Conservation (phyloP, 1,140 invertebrate species). For the Dolichoris vasculosae region DNA sequence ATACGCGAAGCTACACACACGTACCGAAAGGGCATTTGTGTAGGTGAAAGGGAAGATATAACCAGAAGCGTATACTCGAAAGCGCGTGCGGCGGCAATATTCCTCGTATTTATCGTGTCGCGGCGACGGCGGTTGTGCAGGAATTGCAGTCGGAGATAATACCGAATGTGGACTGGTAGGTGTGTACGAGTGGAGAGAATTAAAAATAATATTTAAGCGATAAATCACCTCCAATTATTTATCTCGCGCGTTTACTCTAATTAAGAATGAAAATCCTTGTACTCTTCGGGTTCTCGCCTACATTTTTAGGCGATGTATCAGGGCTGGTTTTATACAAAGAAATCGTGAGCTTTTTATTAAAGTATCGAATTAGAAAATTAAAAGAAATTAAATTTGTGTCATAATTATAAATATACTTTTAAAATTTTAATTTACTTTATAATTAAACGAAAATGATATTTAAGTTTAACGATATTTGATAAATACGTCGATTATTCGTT, state of each 20-base stretch:
- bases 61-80: neutral
- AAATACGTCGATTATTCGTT: too few species aligned
- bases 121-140: slow-evolving; percentile 34
- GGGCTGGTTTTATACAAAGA: too few species aligned
- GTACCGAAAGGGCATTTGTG: neutral
- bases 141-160: slow-evolving; percentile 47
- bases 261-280: neutral
- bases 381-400: too few species aligned
- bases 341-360: too few species aligned
- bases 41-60: neutral
- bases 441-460: too few species aligned
- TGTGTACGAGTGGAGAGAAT: neutral
- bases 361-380: too few species aligned
- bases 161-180: neutral
- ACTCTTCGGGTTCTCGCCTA: neutral
- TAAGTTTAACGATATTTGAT: too few species aligned
- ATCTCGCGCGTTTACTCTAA: neutral
- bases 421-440: too few species aligned
- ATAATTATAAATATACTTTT: too few species aligned
- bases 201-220: slow-evolving; percentile 38
- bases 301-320: neutral
- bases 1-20: too few species aligned
- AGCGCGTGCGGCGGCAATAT: slow-evolving; percentile 56
- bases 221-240: slow-evolving; percentile 35
- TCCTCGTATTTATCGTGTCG: slow-evolving; percentile 58